Evolutionary conservation across 2,797 vertebrate genomes (phyloP), one percentile per base, ranked within the genome.

Genomic region (Micropoecilia bifurca): DNA sequence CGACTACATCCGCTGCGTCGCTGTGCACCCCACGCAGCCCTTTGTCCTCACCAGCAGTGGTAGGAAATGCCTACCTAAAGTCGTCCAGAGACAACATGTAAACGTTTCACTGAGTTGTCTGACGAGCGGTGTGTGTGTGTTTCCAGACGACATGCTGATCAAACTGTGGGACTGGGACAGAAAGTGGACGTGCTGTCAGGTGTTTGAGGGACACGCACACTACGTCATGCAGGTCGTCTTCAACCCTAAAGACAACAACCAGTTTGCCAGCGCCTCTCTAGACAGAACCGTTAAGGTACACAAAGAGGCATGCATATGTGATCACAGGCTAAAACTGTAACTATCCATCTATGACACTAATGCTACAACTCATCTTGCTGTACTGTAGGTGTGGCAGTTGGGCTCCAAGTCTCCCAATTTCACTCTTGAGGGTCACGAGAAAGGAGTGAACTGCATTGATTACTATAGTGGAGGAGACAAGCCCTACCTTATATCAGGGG

Each of bases 141-240:
- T 8, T 85, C 8, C 87, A 99, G 98, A 99, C 95, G 98, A 99
- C 93, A 99, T 99, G 98, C 95, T 99, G 84, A 99, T 99, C 93
- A 99, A 99, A 82, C 96, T 99, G 12, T 99, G 98, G 98, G 98
- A 99, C 94, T 99, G 98, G 98, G 98, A 99, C 85, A 99, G 99
- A 92, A 99, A 99, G 83, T 99, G 98, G 98, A 96, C 97, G 0
- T 99, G 98, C 91, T 98, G 97, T 87, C 98, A 99, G 88, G 98
- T 99, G 82, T 99, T 99, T 95, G 98, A 99, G 93, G 98, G 98
- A 71, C 98, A 99, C 85, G 99, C 98, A 41, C 98, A 99, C 91
- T 99, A 99, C 0, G 98, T 99, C 76, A 99, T 99, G 98, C 98
- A 99, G 93, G 99, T 99, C 81, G 98, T 99, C 85, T 99, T 99